Evolutionary conservation across 2,888 invertebrate genomes (phyloP), one percentile per base, ranked within the genome.

Genomic region (Pollenia griseotomentosa): DNA sequence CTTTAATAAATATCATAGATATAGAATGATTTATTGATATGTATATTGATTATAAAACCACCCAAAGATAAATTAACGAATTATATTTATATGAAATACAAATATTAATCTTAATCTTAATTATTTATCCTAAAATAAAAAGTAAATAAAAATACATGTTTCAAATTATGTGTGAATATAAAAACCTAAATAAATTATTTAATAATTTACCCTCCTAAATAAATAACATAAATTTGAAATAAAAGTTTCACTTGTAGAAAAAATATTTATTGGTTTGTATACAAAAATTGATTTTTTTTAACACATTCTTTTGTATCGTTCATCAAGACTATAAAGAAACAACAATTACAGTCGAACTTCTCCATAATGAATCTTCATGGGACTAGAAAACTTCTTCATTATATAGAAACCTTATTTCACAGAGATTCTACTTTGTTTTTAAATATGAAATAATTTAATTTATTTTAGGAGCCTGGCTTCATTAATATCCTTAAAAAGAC

Each of bases 1-100:
- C 84, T 87, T 87, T 87, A 87, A 84, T 46, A n/a, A 71, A 73
- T 84, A 87, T 83, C 83, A 81, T 86, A 86, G 71, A 85, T 82
- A 78, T 83, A 83, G 16, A 14, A 12, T 23, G 16, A 12, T 70
- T 19, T 19, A 5, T 46, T 12, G 42, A 63, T n/a, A n/a, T n/a
- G n/a, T 70, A 55, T n/a, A 46, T 73, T 5, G 33, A 46, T 63
- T 11, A 33, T 12, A 61, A 40, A 70, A 70, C 23, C 51, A 79
- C 12, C 19, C 48, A 16, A 48, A 59, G 48, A 44, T 33, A 48
- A 12, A 11, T 70, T 40, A 42, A 63, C 23, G 14, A 63, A 51
- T 33, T 63, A 33, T 53, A 12, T 44, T 65, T 14, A 46, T 51
- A 40, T 8, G 40, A 40, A 48, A 12, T 46, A 23, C 12, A 48